phyloP scores from a whole-genome alignment of 2,888 invertebrate species.

The Pollenia amentaria region DNA sequence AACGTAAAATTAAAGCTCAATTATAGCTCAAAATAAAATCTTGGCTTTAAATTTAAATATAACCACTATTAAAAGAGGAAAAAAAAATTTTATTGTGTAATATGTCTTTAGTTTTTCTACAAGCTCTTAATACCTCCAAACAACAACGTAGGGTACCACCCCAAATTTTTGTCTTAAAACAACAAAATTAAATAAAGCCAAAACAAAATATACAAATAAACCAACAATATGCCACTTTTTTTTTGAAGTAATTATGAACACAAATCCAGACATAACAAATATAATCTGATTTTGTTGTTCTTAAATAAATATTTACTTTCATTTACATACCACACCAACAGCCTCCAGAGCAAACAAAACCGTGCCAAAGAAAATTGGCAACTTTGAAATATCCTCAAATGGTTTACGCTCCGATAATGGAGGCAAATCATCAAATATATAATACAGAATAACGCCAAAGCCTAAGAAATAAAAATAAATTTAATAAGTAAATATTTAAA shows the following conservation, averaged over 20 bases:
- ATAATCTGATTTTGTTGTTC: constrained; percentile 21
- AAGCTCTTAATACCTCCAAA: too few species aligned
- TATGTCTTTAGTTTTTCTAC: too few species aligned
- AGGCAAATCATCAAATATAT: constrained; percentile 89
- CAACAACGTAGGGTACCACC: too few species aligned
- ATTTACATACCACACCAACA: constrained; percentile 90
- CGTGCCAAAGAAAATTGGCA: constrained; percentile 96
- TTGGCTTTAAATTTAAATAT: too few species aligned
- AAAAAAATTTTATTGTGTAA: too few species aligned
- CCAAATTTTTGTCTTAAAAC: background rate
- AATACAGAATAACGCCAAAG: constrained; percentile 93
- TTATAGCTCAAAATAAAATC: too few species aligned
- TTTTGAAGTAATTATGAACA: constrained; percentile 31
- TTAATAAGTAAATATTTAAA: background rate
- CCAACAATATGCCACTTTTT: background rate
- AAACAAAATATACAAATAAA: background rate
- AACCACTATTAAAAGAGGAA: too few species aligned
- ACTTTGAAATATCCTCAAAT: constrained; percentile 85
- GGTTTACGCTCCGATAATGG: constrained; percentile 83
- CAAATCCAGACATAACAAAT: constrained; percentile 15
- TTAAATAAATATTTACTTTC: background rate
- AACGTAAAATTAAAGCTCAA: too few species aligned
- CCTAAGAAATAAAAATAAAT: constrained; percentile 74
- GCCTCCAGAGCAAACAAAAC: constrained; percentile 96
- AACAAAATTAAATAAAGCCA: background rate